phyloP scores from a whole-genome alignment of 1,140 invertebrate genomes.

The Drosophila auraria region DNA sequence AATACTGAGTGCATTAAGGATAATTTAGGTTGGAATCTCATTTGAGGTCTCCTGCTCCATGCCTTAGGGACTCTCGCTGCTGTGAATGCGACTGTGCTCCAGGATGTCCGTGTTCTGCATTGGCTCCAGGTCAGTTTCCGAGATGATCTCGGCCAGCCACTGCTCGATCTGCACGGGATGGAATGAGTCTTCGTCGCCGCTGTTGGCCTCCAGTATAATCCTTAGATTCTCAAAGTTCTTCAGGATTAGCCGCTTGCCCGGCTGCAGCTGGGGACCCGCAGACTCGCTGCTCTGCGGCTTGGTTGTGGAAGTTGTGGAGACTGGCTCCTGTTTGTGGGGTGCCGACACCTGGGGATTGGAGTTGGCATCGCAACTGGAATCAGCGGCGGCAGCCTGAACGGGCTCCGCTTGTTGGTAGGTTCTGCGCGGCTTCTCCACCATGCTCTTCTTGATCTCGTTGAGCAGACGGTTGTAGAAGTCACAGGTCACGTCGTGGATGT shows the following conservation, averaged over 20 bases:
- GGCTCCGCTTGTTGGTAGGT: conserved; percentile 28
- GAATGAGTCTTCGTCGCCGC: conserved; percentile 71
- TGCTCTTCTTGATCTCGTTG: conserved; percentile 81
- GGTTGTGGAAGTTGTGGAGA: conserved; percentile 46
- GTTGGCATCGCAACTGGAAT: conserved; percentile 62
- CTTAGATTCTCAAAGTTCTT: conserved; percentile 83
- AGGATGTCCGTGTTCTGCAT: conserved; percentile 86
- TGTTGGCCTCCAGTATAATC: conserved; percentile 74
- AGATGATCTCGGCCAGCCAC: conserved; percentile 87
- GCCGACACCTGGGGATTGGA: conserved; percentile 17
- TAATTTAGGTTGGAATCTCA: conserved; percentile 17
- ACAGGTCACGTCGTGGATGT: conserved; percentile 69
- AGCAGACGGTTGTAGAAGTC: conserved; percentile 83
- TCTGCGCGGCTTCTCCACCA: conserved; percentile 63
- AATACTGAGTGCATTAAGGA: conserved; percentile 64
- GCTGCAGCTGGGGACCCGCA: conserved; percentile 49
- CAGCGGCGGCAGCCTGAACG: conserved; percentile 43
- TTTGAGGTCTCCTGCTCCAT: neutral
- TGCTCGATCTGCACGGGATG: conserved; percentile 87
- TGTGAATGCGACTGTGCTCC: conserved; percentile 84
- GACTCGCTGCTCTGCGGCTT: conserved; percentile 44
- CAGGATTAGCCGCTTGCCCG: conserved; percentile 68
- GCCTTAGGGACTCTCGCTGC: conserved; percentile 61
- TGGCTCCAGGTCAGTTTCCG: conserved; percentile 87
- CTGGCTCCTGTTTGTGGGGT: conserved; percentile 21